Base-by-base conservation (phyloP, 2,888 invertebrate species). In the Aphidius colemani region DNA sequence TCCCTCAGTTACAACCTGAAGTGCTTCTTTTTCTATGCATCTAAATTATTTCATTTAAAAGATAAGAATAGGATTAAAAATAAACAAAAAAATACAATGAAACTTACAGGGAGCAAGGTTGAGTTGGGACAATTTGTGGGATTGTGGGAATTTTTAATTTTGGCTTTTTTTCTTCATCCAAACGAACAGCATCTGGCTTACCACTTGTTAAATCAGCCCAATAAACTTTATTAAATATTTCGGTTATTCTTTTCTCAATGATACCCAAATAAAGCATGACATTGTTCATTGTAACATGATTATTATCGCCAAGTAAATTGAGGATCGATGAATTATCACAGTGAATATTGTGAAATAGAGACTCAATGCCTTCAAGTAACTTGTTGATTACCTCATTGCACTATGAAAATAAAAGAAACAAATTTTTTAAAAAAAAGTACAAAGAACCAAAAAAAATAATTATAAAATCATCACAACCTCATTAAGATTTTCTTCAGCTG, bases 251-350 rank as follows among this genome's bases (percentile, higher is more conserved):
- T 76, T 90, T 89, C 76, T 95, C 94, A 69, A 96, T 87, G 50
- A 94, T 89, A 70, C 92, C 91, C 73, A 95, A 86, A 78, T 92
- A 94, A 10, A 94, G 86, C 65, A 92, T 87, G 1, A 92, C 92
- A 83, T 95, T 96, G 72, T 89, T 87, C 59, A 86, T 85, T 63
- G 89, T 90, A 49, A 94, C 88, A 18, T 87, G 87, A n/a, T 90
- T 86, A 62, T 90, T 88, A 30, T 89, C 86, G 53, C 92, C 92
- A 6, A 94, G 81, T 9, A 93, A 84, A 72, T 88, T 87, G 30
- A 93, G 82, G 9, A 93, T 85, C 0, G 92, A 90, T 10, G 91
- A 86, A 56, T 90, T 88, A 71, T 90, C 89, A 79, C 93, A 93
- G 49, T 88, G 87, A 5, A 92, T 87, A 49, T 89, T 83, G 70